Conservation (phyloP, 2,888 invertebrate genomes). For the Saturnia pavonia region DNA sequence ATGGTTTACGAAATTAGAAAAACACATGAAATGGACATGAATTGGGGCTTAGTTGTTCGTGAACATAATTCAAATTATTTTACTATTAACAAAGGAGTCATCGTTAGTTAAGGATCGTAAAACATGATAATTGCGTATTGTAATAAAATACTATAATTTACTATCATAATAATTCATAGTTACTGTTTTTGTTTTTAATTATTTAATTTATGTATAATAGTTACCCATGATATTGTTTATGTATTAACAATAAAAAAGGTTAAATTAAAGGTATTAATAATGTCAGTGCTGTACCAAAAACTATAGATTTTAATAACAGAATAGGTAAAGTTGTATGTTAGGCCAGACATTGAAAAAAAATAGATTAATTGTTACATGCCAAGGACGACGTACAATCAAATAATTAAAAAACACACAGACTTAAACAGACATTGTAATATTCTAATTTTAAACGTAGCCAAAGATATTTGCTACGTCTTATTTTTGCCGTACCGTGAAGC, state of each 20-base stretch:
- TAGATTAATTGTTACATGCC: no score
- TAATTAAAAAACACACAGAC: no score
- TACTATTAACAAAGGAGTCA: not conserved
- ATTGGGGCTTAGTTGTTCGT: not conserved
- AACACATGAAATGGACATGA: not conserved
- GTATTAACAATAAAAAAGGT: not conserved
- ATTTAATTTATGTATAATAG: not conserved
- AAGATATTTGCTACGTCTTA: no score
- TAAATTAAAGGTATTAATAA: no score
- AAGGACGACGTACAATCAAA: no score
- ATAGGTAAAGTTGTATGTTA: no score
- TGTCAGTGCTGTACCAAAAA: no score
- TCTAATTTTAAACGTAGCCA: no score
- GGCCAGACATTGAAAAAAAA: no score
- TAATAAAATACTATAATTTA: not conserved
- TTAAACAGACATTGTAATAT: no score
- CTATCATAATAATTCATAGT: not conserved
- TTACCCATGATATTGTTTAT: not conserved
- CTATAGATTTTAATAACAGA: no score
- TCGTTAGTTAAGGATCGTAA: conserved; percentile 1
- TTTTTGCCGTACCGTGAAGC: no score
- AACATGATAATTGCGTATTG: not conserved
- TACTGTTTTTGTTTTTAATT: not conserved
- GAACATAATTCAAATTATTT: not conserved
- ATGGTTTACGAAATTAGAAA: not conserved